phyloP scores from a whole-genome alignment of 2,888 invertebrate species.

The Agrotis exclamationis region DNA sequence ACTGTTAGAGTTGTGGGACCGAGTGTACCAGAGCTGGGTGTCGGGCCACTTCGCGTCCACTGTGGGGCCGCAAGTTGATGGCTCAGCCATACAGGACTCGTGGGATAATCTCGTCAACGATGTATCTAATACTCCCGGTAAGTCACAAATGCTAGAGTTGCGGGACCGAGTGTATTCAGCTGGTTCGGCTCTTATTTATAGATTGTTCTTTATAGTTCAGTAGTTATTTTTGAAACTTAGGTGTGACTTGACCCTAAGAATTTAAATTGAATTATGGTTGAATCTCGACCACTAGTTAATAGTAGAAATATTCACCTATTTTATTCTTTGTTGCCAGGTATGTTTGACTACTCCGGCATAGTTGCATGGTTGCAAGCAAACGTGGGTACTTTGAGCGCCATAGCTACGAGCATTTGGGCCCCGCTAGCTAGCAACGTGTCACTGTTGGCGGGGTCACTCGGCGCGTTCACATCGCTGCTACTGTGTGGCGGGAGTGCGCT shows the following conservation, averaged over 20 bases:
- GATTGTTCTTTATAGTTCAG: too few species aligned
- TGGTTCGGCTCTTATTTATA: neutral
- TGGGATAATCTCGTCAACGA: conserved; percentile 94
- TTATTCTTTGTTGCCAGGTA: conserved; percentile 82
- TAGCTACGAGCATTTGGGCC: conserved; percentile 96
- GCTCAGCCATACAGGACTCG: conserved; percentile 93
- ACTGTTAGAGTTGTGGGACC: conserved; percentile 97
- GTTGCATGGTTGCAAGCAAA: conserved; percentile 97
- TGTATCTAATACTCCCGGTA: conserved; percentile 94
- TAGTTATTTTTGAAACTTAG: too few species aligned
- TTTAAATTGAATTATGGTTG: too few species aligned
- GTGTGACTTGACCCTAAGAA: too few species aligned
- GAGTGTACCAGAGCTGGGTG: conserved; percentile 98
- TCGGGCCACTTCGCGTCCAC: conserved; percentile 91
- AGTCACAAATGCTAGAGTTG: neutral
- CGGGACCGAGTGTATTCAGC: neutral
- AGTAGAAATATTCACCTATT: neutral
- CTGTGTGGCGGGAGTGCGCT: conserved; percentile 97
- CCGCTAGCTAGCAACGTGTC: conserved; percentile 98
- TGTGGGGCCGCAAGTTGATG: conserved; percentile 94
- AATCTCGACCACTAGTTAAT: too few species aligned
- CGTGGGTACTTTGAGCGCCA: conserved; percentile 96
- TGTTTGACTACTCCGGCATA: conserved; percentile 94
- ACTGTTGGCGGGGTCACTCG: conserved; percentile 95
- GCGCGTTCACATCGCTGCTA: conserved; percentile 96